Base-by-base conservation (phyloP, 2,888 invertebrate species). In the Escarpia spicata region DNA sequence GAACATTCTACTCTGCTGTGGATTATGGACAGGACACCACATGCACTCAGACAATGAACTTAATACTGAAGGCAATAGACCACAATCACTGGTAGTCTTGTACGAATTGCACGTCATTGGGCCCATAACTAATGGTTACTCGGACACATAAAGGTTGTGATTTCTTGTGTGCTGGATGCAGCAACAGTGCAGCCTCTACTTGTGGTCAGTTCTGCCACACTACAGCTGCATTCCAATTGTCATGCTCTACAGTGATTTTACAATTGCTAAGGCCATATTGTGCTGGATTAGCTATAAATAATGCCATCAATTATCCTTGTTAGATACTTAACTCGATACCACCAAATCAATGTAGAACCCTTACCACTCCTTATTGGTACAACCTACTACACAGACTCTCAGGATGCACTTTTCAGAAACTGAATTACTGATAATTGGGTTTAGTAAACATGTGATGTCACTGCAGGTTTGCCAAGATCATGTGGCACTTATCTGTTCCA, bases 391-490 rank as follows among this genome's bases (percentile, higher is more conserved):
- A n/a, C n/a, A n/a, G 75, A 6, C 75, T 26, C 26, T 75, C 19
- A 75, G 75, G 26, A 75, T 26, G 75, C n/a, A 75, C 75, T 75
- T 26, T 75, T 75, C 19, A 75, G 75, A 75, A 9, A 52, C 12
- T 26, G 19, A 75, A 26, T 26, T 75, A 26, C 19, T 75, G 52
- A 9, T 52, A 9, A 52, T 0, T 26, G 4, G 75, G 19, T 26
- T 75, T 75, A 75, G 75, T 75, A 75, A 75, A 75, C n/a, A n/a
- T 75, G 75, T 75, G 9, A 52, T 52, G 75, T 75, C 75, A 75
- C 75, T 75, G 60, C 19, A n/a, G 6, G 26, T 26, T 75, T 75
- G 75, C 75, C 75, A 75, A 26, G 19, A 26, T 75, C 75, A 75
- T 75, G 15, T 75, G 75, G 26, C 75, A 75, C 6, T n/a, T 26